Base-by-base conservation (phyloP, 1,140 invertebrate genomes). In the Drosophila kanapiae region DNA sequence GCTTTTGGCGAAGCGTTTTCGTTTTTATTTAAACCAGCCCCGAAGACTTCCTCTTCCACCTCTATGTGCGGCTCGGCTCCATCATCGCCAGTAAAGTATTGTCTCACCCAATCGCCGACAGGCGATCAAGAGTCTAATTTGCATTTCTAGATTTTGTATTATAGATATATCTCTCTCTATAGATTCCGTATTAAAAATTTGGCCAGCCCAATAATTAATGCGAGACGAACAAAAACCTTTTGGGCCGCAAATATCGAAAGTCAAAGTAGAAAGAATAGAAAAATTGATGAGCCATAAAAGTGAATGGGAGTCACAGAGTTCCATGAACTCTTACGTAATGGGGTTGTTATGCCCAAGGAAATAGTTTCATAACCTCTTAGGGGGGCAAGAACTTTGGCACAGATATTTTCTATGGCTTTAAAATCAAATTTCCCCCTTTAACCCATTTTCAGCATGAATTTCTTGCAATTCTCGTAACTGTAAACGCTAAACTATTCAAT, bases 61-160 rank as follows among this genome's bases (percentile, higher is more conserved):
- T 29, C 40, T n/a, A 16, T 6, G 31, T 31, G 31, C 5, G 37
- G 37, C 37, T 11, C 6, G 40, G n/a, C n/a, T 16, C 31, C 63
- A 72, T 65, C 57, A 48, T 56, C 68, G 38, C 18, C 38, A 33
- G 67, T 38, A 53, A 37, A 54, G 38, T 35, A 63, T 72, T 63
- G 56, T 57, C 37, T 76, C 54, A 47, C 18, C 74, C 37, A 62
- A 77, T 80, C 82, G 54, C 58, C 63, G 56, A 59, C 72, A 56
- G 48, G 53, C 75, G 56, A 77, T 77, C 74, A 65, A 71, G 60
- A 72, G 45, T 27, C 60, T 81, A 58, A 88, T 88, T 88, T 90
- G 85, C 84, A 88, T 88, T 81, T 81, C 85, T 84, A 78, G 84
- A 84, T 87, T 80, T 85, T 64, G 18, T 45, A 71, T 72, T 75